Evolutionary conservation across 1,140 invertebrate genomes (phyloP).

Genomic region (Aradophagus sp.): DNA sequence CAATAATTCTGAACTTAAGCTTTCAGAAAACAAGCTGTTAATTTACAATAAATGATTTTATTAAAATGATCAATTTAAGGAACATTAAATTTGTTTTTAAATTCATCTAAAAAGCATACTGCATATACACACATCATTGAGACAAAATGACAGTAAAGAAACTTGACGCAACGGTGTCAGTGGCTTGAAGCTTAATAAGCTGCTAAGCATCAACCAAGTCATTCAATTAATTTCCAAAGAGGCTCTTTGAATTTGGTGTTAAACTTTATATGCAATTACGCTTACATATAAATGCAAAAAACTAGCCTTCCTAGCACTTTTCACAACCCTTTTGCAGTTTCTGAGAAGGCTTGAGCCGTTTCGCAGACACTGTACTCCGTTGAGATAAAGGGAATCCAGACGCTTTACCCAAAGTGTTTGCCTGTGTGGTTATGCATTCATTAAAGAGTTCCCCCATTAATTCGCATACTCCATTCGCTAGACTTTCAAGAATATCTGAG

Average conservation of each 20-base stretch:
- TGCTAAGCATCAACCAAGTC: constrained; percentile 27
- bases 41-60: too few relatives aligned
- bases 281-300: constrained; percentile 68
- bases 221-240: constrained; percentile 41
- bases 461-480: constrained; percentile 26
- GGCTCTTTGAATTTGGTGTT: constrained; percentile 57
- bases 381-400: constrained; percentile 60
- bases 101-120: too few relatives aligned
- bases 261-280: constrained; percentile 64
- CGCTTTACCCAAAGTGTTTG: constrained; percentile 69
- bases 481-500: constrained; percentile 25
- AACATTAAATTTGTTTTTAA: too few relatives aligned
- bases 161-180: constrained; percentile 9
- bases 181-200: constrained; percentile 29
- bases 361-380: constrained; percentile 49
- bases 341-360: constrained; percentile 57
- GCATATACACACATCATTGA: too few relatives aligned
- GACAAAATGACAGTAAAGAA: constrained; percentile 4
- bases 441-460: constrained; percentile 67
- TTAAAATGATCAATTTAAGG: too few relatives aligned
- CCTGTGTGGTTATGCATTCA: constrained; percentile 69
- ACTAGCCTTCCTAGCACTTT: constrained; percentile 71
- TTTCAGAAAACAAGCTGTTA: too few relatives aligned
- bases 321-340: constrained; percentile 64
- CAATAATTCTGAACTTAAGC: too few relatives aligned